These are phyloP conservation scores for Cyclina sinensis DNA, from an alignment of 1,140 invertebrate species.

Conservation along the genomic window DNA sequence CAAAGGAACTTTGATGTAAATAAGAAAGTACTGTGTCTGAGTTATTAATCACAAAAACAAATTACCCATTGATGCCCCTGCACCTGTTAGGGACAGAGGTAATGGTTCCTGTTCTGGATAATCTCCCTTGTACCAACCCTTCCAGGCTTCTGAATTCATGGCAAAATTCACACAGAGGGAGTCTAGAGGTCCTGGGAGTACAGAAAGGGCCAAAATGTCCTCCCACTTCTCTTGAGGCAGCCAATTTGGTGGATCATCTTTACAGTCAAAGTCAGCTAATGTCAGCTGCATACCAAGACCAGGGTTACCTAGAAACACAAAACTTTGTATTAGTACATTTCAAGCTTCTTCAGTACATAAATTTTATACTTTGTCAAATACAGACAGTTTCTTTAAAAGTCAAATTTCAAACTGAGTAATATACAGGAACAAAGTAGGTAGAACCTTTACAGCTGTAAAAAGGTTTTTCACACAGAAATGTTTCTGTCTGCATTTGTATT, in stretches of 20 bases:
- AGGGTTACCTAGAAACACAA: slow-evolving; percentile 81
- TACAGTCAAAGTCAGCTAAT: slow-evolving; percentile 85
- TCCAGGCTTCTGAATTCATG: slow-evolving; percentile 79
- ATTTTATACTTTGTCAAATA: too few species aligned
- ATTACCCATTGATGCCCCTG: slow-evolving; percentile 62
- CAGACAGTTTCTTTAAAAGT: too few species aligned
- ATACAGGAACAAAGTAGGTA: too few species aligned
- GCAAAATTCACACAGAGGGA: slow-evolving; percentile 84
- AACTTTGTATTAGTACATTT: too few species aligned
- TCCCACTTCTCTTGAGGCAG: slow-evolving; percentile 85
- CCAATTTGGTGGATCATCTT: slow-evolving; percentile 81
- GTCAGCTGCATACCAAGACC: slow-evolving; percentile 85
- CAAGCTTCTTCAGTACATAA: too few species aligned
- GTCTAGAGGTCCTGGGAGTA: slow-evolving; percentile 85
- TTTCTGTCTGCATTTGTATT: too few species aligned
- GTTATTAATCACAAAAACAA: too few species aligned
- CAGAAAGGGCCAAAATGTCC: slow-evolving; percentile 85
- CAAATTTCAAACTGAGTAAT: too few species aligned
- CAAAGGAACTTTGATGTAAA: too few species aligned
- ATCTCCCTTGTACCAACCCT: slow-evolving; percentile 81
- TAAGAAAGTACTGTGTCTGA: too few species aligned
- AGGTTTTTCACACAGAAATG: too few species aligned
- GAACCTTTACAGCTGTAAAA: too few species aligned
- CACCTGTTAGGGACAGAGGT: slow-evolving; percentile 69
- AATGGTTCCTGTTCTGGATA: slow-evolving; percentile 83